phyloP scores from a whole-genome alignment of 2,113 vertebrate species.

The Maccullochella peelii region DNA sequence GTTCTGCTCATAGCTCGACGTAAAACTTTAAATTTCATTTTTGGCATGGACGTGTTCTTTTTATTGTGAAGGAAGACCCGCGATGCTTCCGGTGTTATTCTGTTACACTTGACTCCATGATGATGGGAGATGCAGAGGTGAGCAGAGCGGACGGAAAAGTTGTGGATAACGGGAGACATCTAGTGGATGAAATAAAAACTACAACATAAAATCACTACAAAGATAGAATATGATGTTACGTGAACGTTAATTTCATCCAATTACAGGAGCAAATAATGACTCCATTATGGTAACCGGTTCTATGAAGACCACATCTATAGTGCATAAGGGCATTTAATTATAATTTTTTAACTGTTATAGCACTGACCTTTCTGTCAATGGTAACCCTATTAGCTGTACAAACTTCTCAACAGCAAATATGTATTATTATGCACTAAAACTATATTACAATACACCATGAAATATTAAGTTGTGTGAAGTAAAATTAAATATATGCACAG shows the following conservation, averaged over 20 bases:
- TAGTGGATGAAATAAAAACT: conserved; percentile 45
- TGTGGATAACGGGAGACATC: conserved; percentile 50
- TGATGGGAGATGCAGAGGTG: conserved; percentile 10
- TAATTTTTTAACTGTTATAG: neutral
- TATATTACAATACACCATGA: neutral
- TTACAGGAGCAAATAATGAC: neutral
- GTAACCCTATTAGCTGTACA: neutral
- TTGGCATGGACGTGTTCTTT: neutral
- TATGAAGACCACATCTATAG: neutral
- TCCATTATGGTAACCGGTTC: neutral
- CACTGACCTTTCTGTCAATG: neutral
- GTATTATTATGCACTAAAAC: neutral
- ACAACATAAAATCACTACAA: conserved; percentile 9
- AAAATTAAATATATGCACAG: neutral
- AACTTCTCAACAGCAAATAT: neutral
- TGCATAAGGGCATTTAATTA: neutral
- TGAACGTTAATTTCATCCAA: neutral
- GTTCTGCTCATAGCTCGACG: no score
- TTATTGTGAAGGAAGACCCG: conserved; percentile 33
- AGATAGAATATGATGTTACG: no score
- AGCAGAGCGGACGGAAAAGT: neutral
- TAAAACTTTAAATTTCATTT: neutral
- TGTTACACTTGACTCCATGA: neutral
- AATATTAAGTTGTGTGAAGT: neutral
- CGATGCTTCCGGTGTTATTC: neutral